These are phyloP conservation scores for Cyphomyrus discorhynchus DNA, from an alignment of 2,113 vertebrate species.

Conservation along the genomic window DNA sequence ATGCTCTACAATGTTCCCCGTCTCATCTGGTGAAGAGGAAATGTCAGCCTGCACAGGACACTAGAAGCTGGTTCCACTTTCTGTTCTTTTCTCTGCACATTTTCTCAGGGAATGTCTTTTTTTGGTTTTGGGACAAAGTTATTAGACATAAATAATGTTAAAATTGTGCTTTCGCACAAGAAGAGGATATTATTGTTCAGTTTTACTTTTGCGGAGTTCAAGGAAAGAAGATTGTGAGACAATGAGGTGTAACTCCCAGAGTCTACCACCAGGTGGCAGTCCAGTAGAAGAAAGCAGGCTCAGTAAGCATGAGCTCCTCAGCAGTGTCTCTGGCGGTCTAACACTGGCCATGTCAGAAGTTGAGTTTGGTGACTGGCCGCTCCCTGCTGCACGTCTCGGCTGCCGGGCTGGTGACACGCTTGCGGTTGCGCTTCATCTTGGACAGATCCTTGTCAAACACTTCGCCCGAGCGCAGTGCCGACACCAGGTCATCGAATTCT, in stretches of 20 bases:
- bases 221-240: background rate
- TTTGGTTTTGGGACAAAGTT: background rate
- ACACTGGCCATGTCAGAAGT: constrained; percentile 62
- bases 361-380: constrained; percentile 89
- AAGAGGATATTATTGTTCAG: background rate
- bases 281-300: background rate
- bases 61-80: background rate
- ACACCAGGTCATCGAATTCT: constrained; percentile 95
- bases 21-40: background rate
- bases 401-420: constrained; percentile 80
- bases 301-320: background rate
- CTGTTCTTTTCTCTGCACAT: background rate
- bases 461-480: constrained; percentile 87
- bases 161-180: background rate
- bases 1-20: background rate
- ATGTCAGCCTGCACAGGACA: background rate
- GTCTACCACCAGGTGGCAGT: background rate
- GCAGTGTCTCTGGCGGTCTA: background rate
- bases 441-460: constrained; percentile 98
- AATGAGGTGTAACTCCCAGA: background rate
- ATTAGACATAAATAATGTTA: background rate
- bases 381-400: constrained; percentile 74
- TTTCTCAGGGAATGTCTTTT: background rate
- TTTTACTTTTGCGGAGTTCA: background rate
- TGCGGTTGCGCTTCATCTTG: constrained; percentile 95